phyloP scores from a whole-genome alignment of 2,797 vertebrate genomes.

The Prunella strophiata region DNA sequence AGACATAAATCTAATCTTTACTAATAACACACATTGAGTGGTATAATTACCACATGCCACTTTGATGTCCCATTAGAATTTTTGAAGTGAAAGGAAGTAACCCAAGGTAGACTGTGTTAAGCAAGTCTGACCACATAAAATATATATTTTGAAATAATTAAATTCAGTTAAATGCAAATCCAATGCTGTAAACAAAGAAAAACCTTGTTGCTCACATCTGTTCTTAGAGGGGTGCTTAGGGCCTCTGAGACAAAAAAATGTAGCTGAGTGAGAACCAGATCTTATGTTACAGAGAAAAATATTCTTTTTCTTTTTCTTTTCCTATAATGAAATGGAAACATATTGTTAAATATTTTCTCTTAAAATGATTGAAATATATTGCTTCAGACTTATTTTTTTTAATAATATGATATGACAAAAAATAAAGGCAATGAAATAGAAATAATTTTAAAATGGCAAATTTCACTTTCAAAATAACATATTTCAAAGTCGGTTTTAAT shows the following conservation, averaged over 20 bases:
- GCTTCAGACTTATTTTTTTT: background rate
- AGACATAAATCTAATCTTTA: background rate
- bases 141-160: background rate
- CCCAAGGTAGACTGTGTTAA: background rate
- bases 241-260: background rate
- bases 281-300: background rate
- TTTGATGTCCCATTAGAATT: background rate
- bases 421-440: background rate
- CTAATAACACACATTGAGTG: background rate
- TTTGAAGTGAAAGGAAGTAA: background rate
- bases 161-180: background rate
- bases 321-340: background rate
- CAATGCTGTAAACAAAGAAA: background rate
- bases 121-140: background rate
- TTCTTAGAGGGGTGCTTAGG: background rate
- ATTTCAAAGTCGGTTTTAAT: slow-evolving; percentile 5
- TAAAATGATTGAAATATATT: background rate
- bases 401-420: background rate
- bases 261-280: background rate
- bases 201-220: background rate
- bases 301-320: background rate
- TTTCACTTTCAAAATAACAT: background rate
- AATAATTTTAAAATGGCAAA: background rate
- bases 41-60: background rate
- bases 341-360: background rate